These are phyloP conservation scores for Enteromius paludinosus DNA, from an alignment of 2,797 vertebrate genomes.

Conservation along the genomic window DNA sequence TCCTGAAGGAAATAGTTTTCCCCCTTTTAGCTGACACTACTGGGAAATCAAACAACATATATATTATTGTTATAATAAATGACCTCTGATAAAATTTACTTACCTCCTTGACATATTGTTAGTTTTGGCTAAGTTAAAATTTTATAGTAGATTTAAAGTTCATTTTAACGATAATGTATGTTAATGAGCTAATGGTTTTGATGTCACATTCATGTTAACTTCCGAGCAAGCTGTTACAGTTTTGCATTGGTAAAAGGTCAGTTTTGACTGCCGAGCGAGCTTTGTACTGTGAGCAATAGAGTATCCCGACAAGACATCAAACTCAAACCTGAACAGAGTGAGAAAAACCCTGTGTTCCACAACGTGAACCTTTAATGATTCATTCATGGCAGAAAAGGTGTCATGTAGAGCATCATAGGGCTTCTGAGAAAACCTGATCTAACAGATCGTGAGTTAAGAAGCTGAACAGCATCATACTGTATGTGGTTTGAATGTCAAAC, in stretches of 20 bases:
- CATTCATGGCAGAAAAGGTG: not conserved
- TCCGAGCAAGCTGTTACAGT: not conserved
- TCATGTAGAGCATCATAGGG: not conserved
- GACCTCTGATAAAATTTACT: not conserved
- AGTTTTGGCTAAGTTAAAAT: not conserved
- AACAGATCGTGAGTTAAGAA: not conserved
- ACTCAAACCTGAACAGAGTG: not conserved
- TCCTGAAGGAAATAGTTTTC: not conserved
- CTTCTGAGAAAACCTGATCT: not conserved
- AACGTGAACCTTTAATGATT: slow-evolving; percentile 3
- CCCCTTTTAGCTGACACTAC: not conserved
- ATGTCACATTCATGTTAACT: not conserved
- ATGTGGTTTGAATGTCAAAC: not conserved
- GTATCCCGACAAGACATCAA: not conserved
- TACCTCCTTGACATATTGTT: not conserved
- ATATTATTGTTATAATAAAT: not conserved
- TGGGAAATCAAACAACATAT: not conserved
- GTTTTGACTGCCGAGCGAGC: not conserved
- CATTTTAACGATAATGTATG: not conserved
- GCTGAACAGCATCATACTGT: not conserved
- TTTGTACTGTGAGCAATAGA: not conserved
- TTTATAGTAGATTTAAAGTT: rapidly evolving
- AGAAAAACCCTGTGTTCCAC: not conserved
- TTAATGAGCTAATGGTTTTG: not conserved
- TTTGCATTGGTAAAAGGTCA: not conserved